phyloP scores from a whole-genome alignment of 2,113 vertebrate species.

The Psittacula cyanocephala region DNA sequence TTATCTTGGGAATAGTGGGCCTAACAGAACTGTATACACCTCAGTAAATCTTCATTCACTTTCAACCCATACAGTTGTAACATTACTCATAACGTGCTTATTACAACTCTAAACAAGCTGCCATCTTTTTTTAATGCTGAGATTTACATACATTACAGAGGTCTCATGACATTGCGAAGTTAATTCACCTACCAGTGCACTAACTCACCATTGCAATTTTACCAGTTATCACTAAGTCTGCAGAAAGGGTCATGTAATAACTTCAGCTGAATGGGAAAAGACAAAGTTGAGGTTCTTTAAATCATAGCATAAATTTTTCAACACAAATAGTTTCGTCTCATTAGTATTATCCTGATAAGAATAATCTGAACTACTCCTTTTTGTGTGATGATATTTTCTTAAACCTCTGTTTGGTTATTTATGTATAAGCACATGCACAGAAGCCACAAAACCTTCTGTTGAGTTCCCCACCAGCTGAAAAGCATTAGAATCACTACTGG shows the following conservation, averaged over 20 bases:
- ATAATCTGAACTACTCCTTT: neutral
- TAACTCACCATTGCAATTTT: neutral
- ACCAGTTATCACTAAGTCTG: neutral
- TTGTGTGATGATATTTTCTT: neutral
- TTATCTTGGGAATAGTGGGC: neutral
- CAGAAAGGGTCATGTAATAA: neutral
- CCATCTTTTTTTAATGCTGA: fast-evolving
- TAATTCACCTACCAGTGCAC: neutral
- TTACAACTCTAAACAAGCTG: neutral
- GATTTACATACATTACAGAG: neutral
- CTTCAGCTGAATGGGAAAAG: neutral
- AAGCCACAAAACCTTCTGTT: neutral
- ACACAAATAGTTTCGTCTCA: neutral
- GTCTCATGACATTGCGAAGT: neutral
- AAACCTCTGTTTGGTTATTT: neutral
- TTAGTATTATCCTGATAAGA: neutral
- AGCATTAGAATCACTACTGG: neutral
- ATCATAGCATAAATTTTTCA: neutral
- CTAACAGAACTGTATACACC: neutral
- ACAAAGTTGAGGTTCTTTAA: neutral
- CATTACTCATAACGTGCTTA: neutral
- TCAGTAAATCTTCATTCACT: neutral
- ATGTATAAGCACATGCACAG: neutral
- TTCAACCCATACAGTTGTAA: neutral
- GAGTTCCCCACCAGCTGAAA: neutral